phyloP scores from a whole-genome alignment of 2,888 invertebrate genomes.

The Actias luna region DNA sequence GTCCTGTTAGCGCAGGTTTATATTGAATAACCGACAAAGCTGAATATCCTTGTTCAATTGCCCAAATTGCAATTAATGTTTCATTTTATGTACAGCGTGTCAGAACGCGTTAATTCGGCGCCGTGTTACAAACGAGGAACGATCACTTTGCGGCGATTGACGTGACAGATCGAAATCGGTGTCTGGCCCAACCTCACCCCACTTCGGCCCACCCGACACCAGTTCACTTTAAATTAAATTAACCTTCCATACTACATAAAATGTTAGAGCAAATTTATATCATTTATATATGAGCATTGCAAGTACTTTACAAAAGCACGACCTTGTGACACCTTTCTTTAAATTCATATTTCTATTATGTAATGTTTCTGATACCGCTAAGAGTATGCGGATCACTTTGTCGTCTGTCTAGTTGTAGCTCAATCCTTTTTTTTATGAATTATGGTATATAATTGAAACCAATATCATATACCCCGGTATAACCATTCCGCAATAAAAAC shows the following conservation, averaged over 20 bases:
- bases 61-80: conserved; percentile 37
- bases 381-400: no score
- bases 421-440: no score
- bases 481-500: no score
- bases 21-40: neutral
- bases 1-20: no score
- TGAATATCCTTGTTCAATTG: conserved; percentile 5
- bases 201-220: conserved; percentile 13
- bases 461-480: no score
- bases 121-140: conserved; percentile 20
- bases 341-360: neutral
- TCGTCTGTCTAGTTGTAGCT: no score
- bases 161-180: conserved; percentile 23
- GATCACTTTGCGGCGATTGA: conserved; percentile 20
- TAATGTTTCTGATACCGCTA: conserved; percentile 23
- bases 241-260: conserved; percentile 5
- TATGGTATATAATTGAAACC: no score
- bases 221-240: conserved; percentile 17
- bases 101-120: conserved; percentile 33
- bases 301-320: neutral
- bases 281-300: neutral
- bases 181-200: conserved; percentile 10
- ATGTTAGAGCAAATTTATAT: conserved; percentile 8
- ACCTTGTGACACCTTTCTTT: conserved; percentile 26
- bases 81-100: conserved; percentile 27